Evolutionary conservation across 2,113 vertebrate genomes (phyloP).

Genomic region (Gopherus evgoodei): DNA sequence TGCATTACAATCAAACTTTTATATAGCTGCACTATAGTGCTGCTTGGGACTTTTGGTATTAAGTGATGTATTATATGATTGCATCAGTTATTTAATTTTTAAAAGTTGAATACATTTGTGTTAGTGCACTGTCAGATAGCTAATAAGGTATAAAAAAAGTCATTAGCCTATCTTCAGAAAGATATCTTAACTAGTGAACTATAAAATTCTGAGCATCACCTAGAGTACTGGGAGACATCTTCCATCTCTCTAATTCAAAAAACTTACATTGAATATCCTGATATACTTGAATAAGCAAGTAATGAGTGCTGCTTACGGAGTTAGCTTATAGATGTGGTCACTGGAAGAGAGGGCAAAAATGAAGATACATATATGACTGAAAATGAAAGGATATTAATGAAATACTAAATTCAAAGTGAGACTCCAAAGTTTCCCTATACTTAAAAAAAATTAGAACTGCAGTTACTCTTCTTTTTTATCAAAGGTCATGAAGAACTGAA

Average conservation of each 20-base stretch:
- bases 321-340: slow-evolving; percentile 58
- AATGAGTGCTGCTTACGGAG: slow-evolving; percentile 65
- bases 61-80: slow-evolving; percentile 47
- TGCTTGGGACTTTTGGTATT: slow-evolving; percentile 21
- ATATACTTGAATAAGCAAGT: slow-evolving; percentile 77
- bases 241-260: slow-evolving; percentile 66
- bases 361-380: slow-evolving; percentile 20
- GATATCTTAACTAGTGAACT: slow-evolving; percentile 71
- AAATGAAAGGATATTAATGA: slow-evolving; percentile 62
- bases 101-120: slow-evolving; percentile 60
- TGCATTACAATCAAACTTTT: slow-evolving; percentile 1
- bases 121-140: slow-evolving; percentile 65
- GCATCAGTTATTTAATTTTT: slow-evolving; percentile 20
- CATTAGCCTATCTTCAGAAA: slow-evolving; percentile 74
- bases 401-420: slow-evolving; percentile 48
- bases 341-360: slow-evolving; percentile 52
- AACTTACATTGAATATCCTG: slow-evolving; percentile 71
- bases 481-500: background rate
- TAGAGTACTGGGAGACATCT: slow-evolving; percentile 65
- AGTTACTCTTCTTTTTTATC: background rate
- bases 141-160: slow-evolving; percentile 75
- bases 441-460: background rate
- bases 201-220: slow-evolving; percentile 68
- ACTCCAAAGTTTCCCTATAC: background rate
- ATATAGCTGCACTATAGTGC: slow-evolving; percentile 7